These are phyloP conservation scores for Antechinus flavipes DNA, from an alignment of 2,113 vertebrate genomes.

Conservation along the genomic window DNA sequence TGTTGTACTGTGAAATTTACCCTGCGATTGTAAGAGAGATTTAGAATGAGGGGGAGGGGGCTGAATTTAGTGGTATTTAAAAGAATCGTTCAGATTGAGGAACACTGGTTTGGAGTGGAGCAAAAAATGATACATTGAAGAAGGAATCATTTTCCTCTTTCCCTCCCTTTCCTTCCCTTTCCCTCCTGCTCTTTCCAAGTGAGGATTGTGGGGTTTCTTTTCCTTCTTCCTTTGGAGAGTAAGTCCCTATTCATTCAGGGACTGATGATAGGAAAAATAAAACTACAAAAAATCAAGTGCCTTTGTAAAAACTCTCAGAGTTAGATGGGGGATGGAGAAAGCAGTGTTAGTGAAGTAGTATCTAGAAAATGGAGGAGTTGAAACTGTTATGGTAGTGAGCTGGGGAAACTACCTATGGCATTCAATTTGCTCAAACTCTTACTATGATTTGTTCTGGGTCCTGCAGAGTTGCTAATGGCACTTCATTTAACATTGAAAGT, in stretches of 20 bases:
- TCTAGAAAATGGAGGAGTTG: background rate
- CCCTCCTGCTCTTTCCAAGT: background rate
- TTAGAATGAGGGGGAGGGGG: background rate
- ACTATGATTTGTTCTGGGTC: background rate
- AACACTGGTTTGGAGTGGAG: background rate
- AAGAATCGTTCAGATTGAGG: no score
- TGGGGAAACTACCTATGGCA: background rate
- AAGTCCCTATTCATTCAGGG: no score
- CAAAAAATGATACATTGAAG: background rate
- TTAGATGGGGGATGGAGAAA: background rate
- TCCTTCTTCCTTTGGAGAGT: no score
- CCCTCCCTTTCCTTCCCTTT: no score
- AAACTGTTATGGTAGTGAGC: background rate
- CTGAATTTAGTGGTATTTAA: background rate
- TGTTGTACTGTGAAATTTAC: background rate
- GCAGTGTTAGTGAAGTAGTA: background rate
- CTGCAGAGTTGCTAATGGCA: background rate
- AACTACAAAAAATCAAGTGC: no score
- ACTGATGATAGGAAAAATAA: no score
- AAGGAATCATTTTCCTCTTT: no score
- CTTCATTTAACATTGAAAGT: background rate
- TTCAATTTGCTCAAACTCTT: background rate
- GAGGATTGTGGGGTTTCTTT: background rate
- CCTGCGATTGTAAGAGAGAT: background rate
- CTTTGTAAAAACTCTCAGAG: no score